Base-by-base conservation (phyloP, 2,113 vertebrate species). In the Eulemur rufifrons region DNA sequence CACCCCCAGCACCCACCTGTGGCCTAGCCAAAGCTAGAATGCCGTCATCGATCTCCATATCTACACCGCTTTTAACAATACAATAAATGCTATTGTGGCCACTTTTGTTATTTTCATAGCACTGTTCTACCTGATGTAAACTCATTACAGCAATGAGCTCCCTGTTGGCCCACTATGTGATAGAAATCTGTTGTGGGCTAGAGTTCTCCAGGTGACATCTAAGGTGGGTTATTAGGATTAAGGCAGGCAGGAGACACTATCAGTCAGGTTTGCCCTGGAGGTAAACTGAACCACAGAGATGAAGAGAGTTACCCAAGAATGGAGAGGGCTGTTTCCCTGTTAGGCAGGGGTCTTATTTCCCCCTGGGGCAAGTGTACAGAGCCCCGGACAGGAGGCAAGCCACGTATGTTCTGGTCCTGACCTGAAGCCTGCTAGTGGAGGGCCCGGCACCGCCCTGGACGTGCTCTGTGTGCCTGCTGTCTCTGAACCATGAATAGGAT, bases 51-150 rank as follows among this genome's bases (percentile, higher is more conserved):
- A n/a, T 90, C 63, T 92, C 42, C 42, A 21, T 6, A 56, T 29
- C 63, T 39, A 76, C 14, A 2, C 9, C 37, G 25, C 13, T 45
- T 94, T 87, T 74, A 82, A 56, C n/a, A 88, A 50, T 71, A 34
- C 5, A 39, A 23, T 20, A 45, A 37, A 68, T 9, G 82, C 77
- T 66, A 8, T 8, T 10, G 3, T 81, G 64, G 29, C 47, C 83
- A 50, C 50, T 94, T 95, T 39, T 34, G 47, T 82, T 90, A 68
- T 86, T 89, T 91, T 96, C 42, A 25, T n/a, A 81, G 37, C 50
- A 50, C 45, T 17, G 29, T 14, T 74, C 18, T 86, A 39, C 52
- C 71, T 81, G 47, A 66, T 83, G 25, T 59, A 68, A 86, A 91
- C 86, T 86, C 94, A 89, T 94, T 77, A 76, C 18, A 66, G 29